Conservation (phyloP, 2,888 invertebrate genomes). For the Smittia sp. region DNA sequence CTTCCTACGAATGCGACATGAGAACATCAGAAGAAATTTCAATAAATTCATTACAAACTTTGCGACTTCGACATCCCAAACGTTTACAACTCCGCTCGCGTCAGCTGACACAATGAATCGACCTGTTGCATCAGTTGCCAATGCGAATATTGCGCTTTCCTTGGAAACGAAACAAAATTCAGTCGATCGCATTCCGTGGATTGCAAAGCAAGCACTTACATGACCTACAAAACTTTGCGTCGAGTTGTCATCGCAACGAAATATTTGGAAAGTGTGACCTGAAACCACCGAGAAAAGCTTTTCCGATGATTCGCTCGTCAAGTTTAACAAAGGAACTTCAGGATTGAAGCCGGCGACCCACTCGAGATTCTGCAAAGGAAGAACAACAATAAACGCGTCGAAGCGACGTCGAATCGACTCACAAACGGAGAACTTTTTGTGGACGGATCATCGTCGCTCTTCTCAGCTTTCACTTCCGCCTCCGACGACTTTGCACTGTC, state of each 20-base stretch:
- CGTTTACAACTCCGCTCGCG: slow-evolving; percentile 10
- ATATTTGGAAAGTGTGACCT: slow-evolving; percentile 24
- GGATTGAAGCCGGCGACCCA: slow-evolving; percentile 15
- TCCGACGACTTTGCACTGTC: too few species aligned
- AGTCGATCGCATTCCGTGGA: not conserved
- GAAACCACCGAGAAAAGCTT: not conserved
- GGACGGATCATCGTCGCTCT: too few species aligned
- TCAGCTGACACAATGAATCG: slow-evolving; percentile 36
- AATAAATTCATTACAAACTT: not conserved
- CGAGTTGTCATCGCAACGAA: slow-evolving; percentile 12
- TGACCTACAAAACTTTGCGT: slow-evolving; percentile 27
- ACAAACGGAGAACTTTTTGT: not conserved
- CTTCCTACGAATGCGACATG: not conserved
- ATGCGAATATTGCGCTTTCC: slow-evolving; percentile 7
- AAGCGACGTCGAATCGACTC: not conserved
- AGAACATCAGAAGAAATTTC: not conserved
- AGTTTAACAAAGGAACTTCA: not conserved
- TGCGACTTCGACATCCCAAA: slow-evolving; percentile 1
- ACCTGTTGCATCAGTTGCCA: slow-evolving; percentile 33
- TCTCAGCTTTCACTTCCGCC: too few species aligned
- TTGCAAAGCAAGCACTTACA: slow-evolving; percentile 12
- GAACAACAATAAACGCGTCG: too few species aligned
- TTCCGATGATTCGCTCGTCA: not conserved
- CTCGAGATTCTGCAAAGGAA: slow-evolving; percentile 10
- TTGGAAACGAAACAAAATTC: not conserved